phyloP scores from a whole-genome alignment of 2,888 invertebrate species.

The Atethmia centrago region DNA sequence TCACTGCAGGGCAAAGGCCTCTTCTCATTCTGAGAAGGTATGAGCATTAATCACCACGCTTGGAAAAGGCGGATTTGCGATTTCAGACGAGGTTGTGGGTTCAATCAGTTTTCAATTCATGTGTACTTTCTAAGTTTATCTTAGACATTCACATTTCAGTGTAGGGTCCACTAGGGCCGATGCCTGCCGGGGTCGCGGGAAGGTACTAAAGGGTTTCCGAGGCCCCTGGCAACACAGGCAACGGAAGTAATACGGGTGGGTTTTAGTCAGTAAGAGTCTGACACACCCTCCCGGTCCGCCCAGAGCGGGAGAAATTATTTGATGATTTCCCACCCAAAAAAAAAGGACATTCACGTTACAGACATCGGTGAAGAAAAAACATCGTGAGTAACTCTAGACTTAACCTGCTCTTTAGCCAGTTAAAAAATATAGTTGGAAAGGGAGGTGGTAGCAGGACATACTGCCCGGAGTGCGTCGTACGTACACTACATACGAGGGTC shows the following conservation, averaged over 20 bases:
- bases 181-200: too few species aligned
- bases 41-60: not conserved
- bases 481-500: too few species aligned
- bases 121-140: not conserved
- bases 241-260: too few species aligned
- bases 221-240: too few species aligned
- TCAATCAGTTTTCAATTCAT: not conserved
- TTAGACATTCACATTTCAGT: too few species aligned
- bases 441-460: too few species aligned
- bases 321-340: too few species aligned
- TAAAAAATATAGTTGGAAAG: not conserved
- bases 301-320: too few species aligned
- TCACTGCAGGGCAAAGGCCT: not conserved
- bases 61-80: not conserved
- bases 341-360: not conserved
- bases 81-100: not conserved
- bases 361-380: not conserved
- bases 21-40: not conserved
- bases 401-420: not conserved
- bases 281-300: too few species aligned
- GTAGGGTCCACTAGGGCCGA: too few species aligned
- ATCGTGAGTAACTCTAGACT: not conserved
- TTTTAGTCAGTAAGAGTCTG: too few species aligned
- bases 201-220: too few species aligned
- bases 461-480: not conserved